Conservation (phyloP, 2,113 vertebrate species). For the Lamprotornis superbus region DNA sequence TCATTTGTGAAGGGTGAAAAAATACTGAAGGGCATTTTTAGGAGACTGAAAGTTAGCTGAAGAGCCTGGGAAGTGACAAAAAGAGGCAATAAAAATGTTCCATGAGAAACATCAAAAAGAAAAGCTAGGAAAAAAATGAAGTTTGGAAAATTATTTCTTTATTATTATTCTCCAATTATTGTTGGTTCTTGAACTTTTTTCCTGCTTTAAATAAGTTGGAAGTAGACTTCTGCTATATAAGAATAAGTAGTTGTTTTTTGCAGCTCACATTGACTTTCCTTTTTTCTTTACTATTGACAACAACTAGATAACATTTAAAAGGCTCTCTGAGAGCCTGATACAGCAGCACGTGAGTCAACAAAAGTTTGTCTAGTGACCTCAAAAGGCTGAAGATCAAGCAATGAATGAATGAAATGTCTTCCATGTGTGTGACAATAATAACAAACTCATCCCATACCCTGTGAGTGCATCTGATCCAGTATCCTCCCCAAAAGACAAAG, state of each 20-base stretch:
- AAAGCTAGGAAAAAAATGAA: background rate
- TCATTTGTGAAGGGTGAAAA: background rate
- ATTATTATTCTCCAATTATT: background rate
- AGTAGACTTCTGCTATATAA: background rate
- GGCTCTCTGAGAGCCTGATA: background rate
- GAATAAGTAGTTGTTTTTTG: background rate
- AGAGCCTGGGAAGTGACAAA: background rate
- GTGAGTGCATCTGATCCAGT: background rate
- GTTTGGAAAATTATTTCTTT: background rate
- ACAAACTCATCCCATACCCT: background rate
- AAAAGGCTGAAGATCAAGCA: background rate
- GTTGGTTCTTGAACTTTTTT: background rate
- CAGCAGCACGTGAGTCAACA: background rate
- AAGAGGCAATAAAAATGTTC: background rate
- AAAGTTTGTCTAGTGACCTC: background rate
- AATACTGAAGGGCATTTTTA: background rate
- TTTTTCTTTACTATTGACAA: background rate
- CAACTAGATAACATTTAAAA: background rate
- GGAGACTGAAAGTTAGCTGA: background rate
- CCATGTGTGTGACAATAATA: background rate
- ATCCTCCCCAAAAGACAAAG: background rate
- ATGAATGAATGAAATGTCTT: background rate
- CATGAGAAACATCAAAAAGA: background rate
- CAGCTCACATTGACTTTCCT: background rate
- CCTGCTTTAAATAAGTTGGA: background rate